phyloP scores from a whole-genome alignment of 2,888 invertebrate species.

The Hermaeophaga mercurialis region DNA sequence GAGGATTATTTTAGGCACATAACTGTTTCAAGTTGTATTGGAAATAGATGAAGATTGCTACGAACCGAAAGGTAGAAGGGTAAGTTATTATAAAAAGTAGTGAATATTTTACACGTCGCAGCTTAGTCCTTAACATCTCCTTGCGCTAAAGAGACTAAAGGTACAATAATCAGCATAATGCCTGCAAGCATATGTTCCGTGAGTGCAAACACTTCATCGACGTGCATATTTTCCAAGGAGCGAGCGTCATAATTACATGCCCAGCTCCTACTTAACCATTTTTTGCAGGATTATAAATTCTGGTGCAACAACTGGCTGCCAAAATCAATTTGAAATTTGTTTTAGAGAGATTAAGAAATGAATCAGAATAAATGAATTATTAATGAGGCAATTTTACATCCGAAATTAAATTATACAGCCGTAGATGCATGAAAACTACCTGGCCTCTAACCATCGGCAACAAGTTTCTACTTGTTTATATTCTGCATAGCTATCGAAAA shows the following conservation, averaged over 20 bases:
- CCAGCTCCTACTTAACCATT: slow-evolving; percentile 20
- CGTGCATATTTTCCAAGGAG: neutral
- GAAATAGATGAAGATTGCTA: too few relatives aligned
- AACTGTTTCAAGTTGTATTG: too few relatives aligned
- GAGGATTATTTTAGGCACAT: too few relatives aligned
- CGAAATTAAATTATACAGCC: slow-evolving; percentile 29
- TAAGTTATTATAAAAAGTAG: too few relatives aligned
- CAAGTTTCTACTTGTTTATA: slow-evolving; percentile 26
- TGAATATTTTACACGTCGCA: too few relatives aligned
- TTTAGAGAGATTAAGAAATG: slow-evolving; percentile 30
- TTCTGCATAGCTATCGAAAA: slow-evolving; percentile 20
- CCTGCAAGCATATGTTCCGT: neutral
- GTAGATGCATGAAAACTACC: slow-evolving; percentile 29
- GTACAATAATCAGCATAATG: neutral
- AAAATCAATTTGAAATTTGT: slow-evolving; percentile 32
- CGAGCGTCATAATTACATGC: slow-evolving; percentile 5
- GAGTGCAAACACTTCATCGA: neutral
- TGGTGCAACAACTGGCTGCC: slow-evolving; percentile 26
- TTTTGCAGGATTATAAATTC: slow-evolving; percentile 27
- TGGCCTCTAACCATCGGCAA: slow-evolving; percentile 20
- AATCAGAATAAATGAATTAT: slow-evolving; percentile 33
- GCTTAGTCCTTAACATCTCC: too few relatives aligned
- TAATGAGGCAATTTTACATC: slow-evolving; percentile 30
- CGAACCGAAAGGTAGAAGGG: too few relatives aligned
- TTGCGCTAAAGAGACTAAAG: too few relatives aligned